Conservation (phyloP, 1,140 invertebrate species). For the Drosophila nebulosa region DNA sequence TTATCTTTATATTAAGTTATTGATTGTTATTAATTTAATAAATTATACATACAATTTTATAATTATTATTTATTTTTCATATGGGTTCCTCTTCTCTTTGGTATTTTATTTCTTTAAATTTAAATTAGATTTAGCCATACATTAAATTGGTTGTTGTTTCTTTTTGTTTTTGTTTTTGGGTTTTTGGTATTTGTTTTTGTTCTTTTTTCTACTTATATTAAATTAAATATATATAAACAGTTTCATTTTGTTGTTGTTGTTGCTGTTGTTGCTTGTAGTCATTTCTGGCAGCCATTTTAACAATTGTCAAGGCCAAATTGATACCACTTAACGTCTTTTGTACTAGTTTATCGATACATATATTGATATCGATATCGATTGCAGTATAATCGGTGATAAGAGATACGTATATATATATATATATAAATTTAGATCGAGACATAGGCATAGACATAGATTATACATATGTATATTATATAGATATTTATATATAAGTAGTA, state of each 20-base stretch:
- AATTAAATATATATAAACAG: conserved; percentile 71
- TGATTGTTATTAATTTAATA: conserved; percentile 33
- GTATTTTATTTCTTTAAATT: conserved; percentile 57
- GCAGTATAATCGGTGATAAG: no score
- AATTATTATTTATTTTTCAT: conserved; percentile 18
- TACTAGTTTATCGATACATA: conserved; percentile 41
- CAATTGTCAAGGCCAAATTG: conserved; percentile 80
- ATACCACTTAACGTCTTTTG: conserved; percentile 80
- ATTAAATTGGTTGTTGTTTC: conserved; percentile 61
- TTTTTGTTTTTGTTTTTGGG: conserved; percentile 33
- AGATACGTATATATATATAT: neutral
- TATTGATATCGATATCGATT: neutral
- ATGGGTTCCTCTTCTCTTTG: conserved; percentile 33
- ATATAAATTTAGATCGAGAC: conserved; percentile 21
- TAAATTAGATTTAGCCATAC: conserved; percentile 70
- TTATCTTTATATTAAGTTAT: conserved; percentile 17
- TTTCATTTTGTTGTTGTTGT: conserved; percentile 31
- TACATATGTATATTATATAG: conserved; percentile 10
- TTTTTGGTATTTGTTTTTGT: conserved; percentile 55
- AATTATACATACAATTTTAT: conserved; percentile 30
- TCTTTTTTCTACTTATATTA: conserved; percentile 81
- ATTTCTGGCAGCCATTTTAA: conserved; percentile 81
- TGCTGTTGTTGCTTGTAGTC: conserved; percentile 61
- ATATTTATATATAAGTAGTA: conserved; percentile 7
- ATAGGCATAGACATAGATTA: conserved; percentile 18